Evolutionary conservation across 2,113 vertebrate genomes (phyloP), one percentile per base, ranked within the genome.

Genomic region (Microtus pennsylvanicus): DNA sequence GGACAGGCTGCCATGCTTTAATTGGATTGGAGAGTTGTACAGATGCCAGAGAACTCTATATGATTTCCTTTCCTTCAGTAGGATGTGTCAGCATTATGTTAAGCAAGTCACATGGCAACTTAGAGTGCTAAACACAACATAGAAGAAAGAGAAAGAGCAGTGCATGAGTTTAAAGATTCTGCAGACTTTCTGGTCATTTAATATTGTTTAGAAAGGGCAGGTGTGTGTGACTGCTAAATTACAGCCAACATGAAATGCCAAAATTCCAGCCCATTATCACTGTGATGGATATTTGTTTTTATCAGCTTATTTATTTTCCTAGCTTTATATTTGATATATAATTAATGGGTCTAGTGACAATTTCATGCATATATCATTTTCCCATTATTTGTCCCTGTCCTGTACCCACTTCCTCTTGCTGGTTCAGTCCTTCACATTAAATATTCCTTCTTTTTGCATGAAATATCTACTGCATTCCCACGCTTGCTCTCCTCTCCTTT

Each of bases 21-120:
- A 76, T 81, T 30, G 33, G 21, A 22, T 81, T 50, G 50, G 24
- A 28, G 24, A 67, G 22, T 21, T 90, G 9, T 61, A 14, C 24
- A 61, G 47, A 52, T 55, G 21, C 35, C 11, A 4, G 67, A 70
- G 35, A 93, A 93, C 55, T 75, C 38, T 75, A 72, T 50, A 30
- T 9, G 10, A 87, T 72, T 80, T 95, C 45, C 21, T 93, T 96
- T 87, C 45, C 7, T 87, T 76, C 50, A 72, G 52, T 13, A 38
- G 55, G n/a, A 90, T 81, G 55, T 94, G 50, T 55, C 47, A 76
- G 21, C 58, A 89, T 88, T 87, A n/a, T 5, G 14, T 42, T 67
- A 91, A 91, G 74, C 50, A 85, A 95, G n/a, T 42, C 88, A 13
- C 17, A 83, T 65, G 52, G 12, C 42, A 82, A 89, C 47, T 77